A percentile compares a stretch with the other conserved stretches of the same genome.
Evolutionary conservation across 2,113 vertebrate species (phyloP).

Genomic region (Seriola quinqueradiata): DNA sequence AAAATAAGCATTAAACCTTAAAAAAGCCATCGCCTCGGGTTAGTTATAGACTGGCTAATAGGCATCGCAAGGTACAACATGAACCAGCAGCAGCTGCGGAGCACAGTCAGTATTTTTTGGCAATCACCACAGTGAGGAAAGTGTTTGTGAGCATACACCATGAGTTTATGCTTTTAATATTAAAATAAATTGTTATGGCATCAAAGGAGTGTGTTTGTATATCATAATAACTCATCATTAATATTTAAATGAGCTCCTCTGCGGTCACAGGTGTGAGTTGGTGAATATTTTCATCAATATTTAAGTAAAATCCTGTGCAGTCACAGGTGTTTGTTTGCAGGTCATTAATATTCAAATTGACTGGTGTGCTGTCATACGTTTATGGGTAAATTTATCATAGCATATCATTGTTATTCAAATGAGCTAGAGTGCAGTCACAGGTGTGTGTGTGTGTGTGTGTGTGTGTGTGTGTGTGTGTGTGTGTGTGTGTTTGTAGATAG

Average conservation of each 20-base stretch:
- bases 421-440: conserved; percentile 6
- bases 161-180: conserved; percentile 29
- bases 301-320: conserved; percentile 22
- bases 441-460: conserved; percentile 10
- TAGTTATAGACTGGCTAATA: neutral
- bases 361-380: conserved; percentile 26
- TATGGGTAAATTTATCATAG: neutral
- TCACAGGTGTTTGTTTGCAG: conserved; percentile 52
- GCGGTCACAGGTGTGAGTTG: conserved; percentile 37
- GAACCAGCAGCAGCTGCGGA: conserved; percentile 5
- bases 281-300: conserved; percentile 51
- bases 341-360: conserved; percentile 59
- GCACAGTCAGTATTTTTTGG: conserved; percentile 1
- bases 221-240: conserved; percentile 37
- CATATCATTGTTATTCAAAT: conserved; percentile 22
- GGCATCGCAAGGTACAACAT: neutral
- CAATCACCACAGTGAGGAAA: conserved; percentile 12
- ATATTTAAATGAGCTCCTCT: conserved; percentile 44
- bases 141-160: neutral
- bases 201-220: conserved; percentile 33
- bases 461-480: conserved; percentile 3
- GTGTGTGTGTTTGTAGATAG: neutral
- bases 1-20: conserved; percentile 15
- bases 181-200: conserved; percentile 9
- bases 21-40: neutral